Evolutionary conservation across 2,113 vertebrate genomes (phyloP).

Genomic region (Tinamus guttatus): DNA sequence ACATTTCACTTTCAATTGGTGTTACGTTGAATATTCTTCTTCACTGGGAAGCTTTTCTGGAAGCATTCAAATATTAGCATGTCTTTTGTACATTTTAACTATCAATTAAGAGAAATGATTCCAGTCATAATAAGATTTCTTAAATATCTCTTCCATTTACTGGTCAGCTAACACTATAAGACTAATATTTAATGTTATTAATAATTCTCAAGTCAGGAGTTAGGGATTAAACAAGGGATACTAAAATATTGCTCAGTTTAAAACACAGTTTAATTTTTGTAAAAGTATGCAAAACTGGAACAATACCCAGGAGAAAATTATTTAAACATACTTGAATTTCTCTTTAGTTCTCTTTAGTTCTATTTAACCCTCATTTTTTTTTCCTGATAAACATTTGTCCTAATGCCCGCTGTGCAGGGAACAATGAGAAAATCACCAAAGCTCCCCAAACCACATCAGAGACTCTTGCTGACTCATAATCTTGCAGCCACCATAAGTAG

Average conservation of each 20-base stretch:
- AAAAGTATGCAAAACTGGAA: constrained; percentile 62
- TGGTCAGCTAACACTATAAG: constrained; percentile 67
- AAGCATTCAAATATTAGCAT: constrained; percentile 52
- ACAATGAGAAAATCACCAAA: constrained; percentile 61
- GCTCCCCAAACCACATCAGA: constrained; percentile 30
- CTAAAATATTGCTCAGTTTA: constrained; percentile 64
- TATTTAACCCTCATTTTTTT: constrained; percentile 64
- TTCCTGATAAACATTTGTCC: constrained; percentile 76
- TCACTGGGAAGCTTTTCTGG: constrained; percentile 30
- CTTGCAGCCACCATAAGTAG: constrained; percentile 25
- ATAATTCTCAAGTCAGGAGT: constrained; percentile 70
- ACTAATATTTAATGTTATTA: constrained; percentile 77
- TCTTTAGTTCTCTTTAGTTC: constrained; percentile 63
- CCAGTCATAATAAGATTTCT: constrained; percentile 66
- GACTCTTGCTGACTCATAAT: constrained; percentile 55
- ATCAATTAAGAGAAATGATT: constrained; percentile 62
- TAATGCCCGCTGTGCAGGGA: constrained; percentile 66
- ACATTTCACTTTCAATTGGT: constrained; percentile 49
- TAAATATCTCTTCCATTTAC: constrained; percentile 67
- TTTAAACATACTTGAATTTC: constrained; percentile 74
- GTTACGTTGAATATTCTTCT: constrained; percentile 51
- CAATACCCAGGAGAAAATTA: constrained; percentile 69
- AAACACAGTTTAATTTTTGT: constrained; percentile 66
- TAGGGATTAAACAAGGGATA: constrained; percentile 72
- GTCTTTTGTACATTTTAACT: constrained; percentile 72